Conservation (phyloP, 2,113 vertebrate species). For the Rhadina sibilatrix region DNA sequence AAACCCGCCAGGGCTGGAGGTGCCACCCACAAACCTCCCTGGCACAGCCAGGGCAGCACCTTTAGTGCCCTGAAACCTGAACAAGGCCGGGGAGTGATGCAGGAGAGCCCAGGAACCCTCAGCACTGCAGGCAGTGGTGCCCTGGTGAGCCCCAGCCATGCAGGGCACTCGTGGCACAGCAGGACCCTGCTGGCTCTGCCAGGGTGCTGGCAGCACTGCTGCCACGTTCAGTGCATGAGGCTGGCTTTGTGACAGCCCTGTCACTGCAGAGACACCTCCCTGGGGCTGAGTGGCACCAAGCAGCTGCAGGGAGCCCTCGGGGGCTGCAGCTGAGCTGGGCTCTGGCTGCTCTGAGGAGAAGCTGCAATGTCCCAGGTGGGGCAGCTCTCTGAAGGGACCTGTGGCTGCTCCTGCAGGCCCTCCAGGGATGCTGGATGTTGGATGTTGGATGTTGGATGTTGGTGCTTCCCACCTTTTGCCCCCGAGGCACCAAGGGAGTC, state of each 20-base stretch:
- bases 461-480: neutral
- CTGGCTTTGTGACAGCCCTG: neutral
- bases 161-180: neutral
- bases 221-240: too few relatives aligned
- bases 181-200: too few relatives aligned
- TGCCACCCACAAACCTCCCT: neutral
- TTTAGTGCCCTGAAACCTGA: neutral
- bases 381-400: neutral
- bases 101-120: neutral
- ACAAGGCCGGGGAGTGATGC: rapidly evolving
- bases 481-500: neutral
- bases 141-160: neutral
- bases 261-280: neutral
- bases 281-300: neutral
- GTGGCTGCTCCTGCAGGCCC: neutral
- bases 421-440: rapidly evolving
- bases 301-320: neutral
- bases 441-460: too few relatives aligned
- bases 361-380: neutral
- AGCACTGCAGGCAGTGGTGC: neutral
- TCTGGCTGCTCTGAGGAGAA: neutral
- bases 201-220: too few relatives aligned
- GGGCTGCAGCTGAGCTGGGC: neutral
- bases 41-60: neutral
- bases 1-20: neutral